Base-by-base conservation (phyloP, 2,888 invertebrate species). In the Pardosa pseudoannulata region DNA sequence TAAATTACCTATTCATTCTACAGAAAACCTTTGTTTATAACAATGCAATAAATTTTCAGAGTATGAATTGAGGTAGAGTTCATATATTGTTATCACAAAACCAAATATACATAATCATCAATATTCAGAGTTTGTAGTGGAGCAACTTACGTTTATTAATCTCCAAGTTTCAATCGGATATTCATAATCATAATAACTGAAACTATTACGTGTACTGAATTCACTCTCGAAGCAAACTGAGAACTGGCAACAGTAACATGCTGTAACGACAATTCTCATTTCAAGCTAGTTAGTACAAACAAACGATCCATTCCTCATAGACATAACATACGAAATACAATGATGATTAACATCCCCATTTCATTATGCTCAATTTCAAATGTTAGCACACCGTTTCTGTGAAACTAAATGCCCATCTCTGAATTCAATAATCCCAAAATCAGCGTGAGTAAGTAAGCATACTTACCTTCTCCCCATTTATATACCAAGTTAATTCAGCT, bases 401-500 rank as follows among this genome's bases (percentile, higher is more conserved):
- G 29, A 62, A 68, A 73, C 29, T 13, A 56, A 31, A 56, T 68
- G 39, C 74, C 74, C 62, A 27, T 28, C 39, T 81, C 41, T 23
- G 67, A 67, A n/a, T 16, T 67, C 13, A 41, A 29, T 41, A 64
- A 41, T 29, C 56, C 27, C 36, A 73, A 41, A 62, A 70, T 67
- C 68, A 68, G 16, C 32, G 41, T 23, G 16, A 27, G 39, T 16
- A 39, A 11, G 39, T 19, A 32, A 19, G 39, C 28, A 71, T 41
- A 79, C 36, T 81, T 9, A 89, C 89, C 89, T 83, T 82, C 32
- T 88, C 85, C n/a, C 87, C 89, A 65, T 89, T 90, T 80, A 90
- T 90, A 78, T 88, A 89, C 89, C 89, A 89, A 39, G 88, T 89
- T 65, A 90, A 88, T 39, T 87, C 75, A 39, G 89, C 89, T 9